Evolutionary conservation across 2,888 invertebrate species (phyloP).

Genomic region (Meiosimyza platycephala): DNA sequence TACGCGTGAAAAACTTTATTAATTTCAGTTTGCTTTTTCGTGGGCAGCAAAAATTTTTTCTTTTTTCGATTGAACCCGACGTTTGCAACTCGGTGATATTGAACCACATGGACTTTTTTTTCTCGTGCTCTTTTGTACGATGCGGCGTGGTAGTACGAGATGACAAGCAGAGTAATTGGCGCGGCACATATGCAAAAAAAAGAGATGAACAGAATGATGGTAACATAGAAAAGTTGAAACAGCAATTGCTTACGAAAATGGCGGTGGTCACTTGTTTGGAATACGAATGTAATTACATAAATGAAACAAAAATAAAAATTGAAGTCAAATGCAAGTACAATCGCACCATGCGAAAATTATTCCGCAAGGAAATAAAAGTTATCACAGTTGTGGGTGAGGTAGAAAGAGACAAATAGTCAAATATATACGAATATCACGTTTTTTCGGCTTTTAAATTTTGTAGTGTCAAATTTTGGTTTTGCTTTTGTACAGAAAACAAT

Average conservation of each 20-base stretch:
- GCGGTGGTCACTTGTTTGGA: slow-evolving; percentile 18
- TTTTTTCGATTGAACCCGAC: slow-evolving; percentile 30
- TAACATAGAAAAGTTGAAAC: not conserved
- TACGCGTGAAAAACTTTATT: not conserved
- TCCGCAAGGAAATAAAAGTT: no score
- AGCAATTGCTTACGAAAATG: slow-evolving; percentile 22
- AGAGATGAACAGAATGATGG: not conserved
- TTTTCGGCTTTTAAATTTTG: not conserved
- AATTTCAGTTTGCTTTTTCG: not conserved
- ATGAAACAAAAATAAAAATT: no score
- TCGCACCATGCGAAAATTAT: no score
- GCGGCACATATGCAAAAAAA: not conserved
- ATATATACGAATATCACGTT: not conserved
- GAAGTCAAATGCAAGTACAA: no score
- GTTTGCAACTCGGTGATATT: slow-evolving; percentile 31
- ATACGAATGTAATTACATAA: not conserved
- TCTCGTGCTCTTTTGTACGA: slow-evolving; percentile 27
- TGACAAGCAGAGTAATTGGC: not conserved
- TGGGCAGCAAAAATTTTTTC: slow-evolving; percentile 8
- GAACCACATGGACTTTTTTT: slow-evolving; percentile 37
- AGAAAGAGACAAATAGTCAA: not conserved
- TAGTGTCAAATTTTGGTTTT: not conserved
- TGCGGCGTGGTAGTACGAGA: slow-evolving; percentile 1
- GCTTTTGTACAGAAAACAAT: not conserved
- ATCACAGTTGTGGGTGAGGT: not conserved